phyloP scores from a whole-genome alignment of 2,797 vertebrate species.

The Sebastes kiyomatsui region DNA sequence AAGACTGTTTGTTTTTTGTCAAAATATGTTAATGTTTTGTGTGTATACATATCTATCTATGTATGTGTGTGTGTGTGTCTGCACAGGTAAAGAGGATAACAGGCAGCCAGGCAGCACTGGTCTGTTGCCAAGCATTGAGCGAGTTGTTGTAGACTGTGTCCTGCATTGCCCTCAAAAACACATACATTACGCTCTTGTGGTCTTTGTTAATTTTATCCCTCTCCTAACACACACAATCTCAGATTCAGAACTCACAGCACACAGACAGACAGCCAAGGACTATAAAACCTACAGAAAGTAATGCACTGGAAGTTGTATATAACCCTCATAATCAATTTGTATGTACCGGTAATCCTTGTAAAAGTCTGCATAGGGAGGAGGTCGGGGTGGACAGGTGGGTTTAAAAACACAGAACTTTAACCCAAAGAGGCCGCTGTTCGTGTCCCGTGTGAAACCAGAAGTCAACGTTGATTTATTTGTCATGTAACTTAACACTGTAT shows the following conservation, averaged over 20 bases:
- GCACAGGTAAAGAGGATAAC: not conserved
- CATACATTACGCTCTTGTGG: not conserved
- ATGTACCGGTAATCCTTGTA: no score
- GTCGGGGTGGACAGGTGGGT: no score
- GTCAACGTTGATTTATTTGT: no score
- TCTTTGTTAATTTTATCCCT: not conserved
- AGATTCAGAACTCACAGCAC: not conserved
- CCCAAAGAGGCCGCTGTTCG: no score
- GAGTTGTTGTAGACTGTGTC: conserved; percentile 3
- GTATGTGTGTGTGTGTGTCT: not conserved
- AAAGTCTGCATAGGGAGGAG: no score
- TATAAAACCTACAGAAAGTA: not conserved
- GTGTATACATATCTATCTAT: not conserved
- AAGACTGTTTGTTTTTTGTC: not conserved
- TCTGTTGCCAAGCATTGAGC: conserved; percentile 35
- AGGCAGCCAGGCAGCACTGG: conserved; percentile 3
- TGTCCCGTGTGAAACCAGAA: no score
- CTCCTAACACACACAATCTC: not conserved
- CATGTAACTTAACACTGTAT: no score
- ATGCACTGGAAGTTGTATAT: not conserved
- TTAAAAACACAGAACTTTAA: no score
- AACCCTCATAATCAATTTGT: not conserved
- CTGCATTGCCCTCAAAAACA: not conserved
- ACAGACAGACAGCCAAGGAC: not conserved
- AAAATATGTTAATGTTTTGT: not conserved